Evolutionary conservation across 2,888 invertebrate genomes (phyloP).

Genomic region (Hemaris fuciformis): DNA sequence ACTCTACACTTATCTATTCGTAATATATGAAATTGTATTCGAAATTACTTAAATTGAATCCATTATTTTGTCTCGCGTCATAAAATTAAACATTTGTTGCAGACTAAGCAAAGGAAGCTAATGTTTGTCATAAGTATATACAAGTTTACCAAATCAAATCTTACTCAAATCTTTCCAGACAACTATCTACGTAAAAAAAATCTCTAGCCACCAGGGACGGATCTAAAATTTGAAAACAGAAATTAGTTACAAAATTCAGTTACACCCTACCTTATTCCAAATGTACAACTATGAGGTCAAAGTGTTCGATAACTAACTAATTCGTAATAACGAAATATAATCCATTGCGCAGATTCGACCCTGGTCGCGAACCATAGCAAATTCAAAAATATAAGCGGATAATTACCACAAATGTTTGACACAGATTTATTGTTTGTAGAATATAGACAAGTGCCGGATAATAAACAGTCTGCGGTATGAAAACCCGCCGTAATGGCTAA

Average conservation of each 20-base stretch:
- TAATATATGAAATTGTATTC: background rate
- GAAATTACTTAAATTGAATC: background rate
- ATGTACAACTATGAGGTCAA: background rate
- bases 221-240: background rate
- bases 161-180: background rate
- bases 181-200: background rate
- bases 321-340: background rate
- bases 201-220: background rate
- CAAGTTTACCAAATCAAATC: too few relatives aligned
- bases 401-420: too few relatives aligned
- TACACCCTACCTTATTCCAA: background rate
- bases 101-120: background rate
- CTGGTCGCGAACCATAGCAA: background rate
- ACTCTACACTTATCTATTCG: background rate
- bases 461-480: too few relatives aligned
- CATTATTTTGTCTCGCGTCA: background rate
- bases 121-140: too few relatives aligned
- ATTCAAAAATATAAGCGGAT: too few relatives aligned
- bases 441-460: too few relatives aligned
- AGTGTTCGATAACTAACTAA: background rate
- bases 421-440: too few relatives aligned
- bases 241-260: background rate
- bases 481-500: too few relatives aligned
- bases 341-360: background rate
- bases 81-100: background rate